These are phyloP conservation scores for Clistopyga incitator DNA, from an alignment of 2,888 invertebrate genomes.

Conservation along the genomic window DNA sequence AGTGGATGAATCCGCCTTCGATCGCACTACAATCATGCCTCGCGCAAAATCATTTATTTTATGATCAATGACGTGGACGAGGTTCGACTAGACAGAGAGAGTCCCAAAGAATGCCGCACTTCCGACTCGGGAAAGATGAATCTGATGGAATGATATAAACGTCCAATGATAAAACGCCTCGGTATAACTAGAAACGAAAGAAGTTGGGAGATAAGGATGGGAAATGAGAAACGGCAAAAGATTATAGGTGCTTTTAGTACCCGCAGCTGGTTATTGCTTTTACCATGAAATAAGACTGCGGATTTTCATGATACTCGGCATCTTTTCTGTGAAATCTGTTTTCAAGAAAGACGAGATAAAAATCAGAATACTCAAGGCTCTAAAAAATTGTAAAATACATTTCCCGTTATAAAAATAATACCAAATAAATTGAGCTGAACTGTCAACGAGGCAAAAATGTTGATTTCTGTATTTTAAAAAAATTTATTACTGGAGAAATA, in stretches of 20 bases:
- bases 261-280: constrained; percentile 51
- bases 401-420: too few species aligned
- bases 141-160: constrained; percentile 35
- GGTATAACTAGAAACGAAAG: not conserved
- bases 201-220: constrained; percentile 41
- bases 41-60: constrained; percentile 56
- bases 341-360: not conserved
- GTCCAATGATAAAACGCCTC: constrained; percentile 51
- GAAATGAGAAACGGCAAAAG: constrained; percentile 48
- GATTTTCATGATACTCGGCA: constrained; percentile 40
- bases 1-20: constrained; percentile 47
- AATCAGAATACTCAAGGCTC: not conserved
- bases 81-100: not conserved
- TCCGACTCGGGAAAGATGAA: constrained; percentile 4
- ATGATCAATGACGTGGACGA: constrained; percentile 48
- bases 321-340: constrained; percentile 7
- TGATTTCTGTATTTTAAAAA: too few species aligned
- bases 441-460: too few species aligned
- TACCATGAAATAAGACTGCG: constrained; percentile 45
- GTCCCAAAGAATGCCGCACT: not conserved
- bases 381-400: not conserved
- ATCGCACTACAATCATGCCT: constrained; percentile 41
- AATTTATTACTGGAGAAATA: too few species aligned
- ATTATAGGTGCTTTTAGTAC: constrained; percentile 60
- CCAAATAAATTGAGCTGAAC: too few species aligned